These are phyloP conservation scores for Drosophila yakuba DNA, from an alignment of 1,140 invertebrate species.

Conservation along the genomic window DNA sequence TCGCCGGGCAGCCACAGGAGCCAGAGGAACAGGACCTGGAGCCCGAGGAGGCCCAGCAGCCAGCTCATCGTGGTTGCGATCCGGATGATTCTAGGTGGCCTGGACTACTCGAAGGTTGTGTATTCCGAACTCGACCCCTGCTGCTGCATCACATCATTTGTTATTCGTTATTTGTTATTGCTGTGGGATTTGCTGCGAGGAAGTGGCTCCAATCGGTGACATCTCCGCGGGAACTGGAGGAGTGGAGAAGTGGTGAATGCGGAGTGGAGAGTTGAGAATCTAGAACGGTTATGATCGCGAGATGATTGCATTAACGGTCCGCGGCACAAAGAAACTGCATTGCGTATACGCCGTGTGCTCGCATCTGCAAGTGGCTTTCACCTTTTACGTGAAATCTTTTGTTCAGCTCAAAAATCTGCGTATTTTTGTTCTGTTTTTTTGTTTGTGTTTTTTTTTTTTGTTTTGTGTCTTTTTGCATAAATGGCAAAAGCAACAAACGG, in stretches of 20 bases:
- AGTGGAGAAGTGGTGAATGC: slow-evolving; percentile 47
- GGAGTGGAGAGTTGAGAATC: slow-evolving; percentile 44
- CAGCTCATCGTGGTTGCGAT: slow-evolving; percentile 66
- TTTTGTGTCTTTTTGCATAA: slow-evolving; percentile 75
- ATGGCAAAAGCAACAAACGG: slow-evolving; percentile 77
- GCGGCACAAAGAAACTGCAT: slow-evolving; percentile 64
- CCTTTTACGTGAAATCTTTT: slow-evolving; percentile 67
- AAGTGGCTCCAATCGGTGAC: slow-evolving; percentile 59
- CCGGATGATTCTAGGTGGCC: slow-evolving; percentile 61
- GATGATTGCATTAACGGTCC: slow-evolving; percentile 63
- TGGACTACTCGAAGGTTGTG: slow-evolving; percentile 75
- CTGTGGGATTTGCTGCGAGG: slow-evolving; percentile 15
- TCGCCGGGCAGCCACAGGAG: slow-evolving; percentile 71
- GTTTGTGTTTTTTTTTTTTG: slow-evolving; percentile 1
- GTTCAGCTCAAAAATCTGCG: slow-evolving; percentile 39
- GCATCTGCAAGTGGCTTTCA: slow-evolving; percentile 66
- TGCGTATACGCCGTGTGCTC: slow-evolving; percentile 30
- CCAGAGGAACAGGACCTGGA: slow-evolving; percentile 71
- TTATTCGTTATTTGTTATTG: slow-evolving; percentile 18
- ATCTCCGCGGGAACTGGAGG: slow-evolving; percentile 58
- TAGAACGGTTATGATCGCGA: slow-evolving; percentile 48
- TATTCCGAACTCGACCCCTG: slow-evolving; percentile 68
- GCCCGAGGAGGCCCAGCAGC: slow-evolving; percentile 73
- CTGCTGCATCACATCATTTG: slow-evolving; percentile 70
- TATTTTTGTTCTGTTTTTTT: slow-evolving; percentile 1